These are phyloP conservation scores for Sebastiscus albofasciatus DNA, from an alignment of 2,797 vertebrate species.

Conservation along the genomic window DNA sequence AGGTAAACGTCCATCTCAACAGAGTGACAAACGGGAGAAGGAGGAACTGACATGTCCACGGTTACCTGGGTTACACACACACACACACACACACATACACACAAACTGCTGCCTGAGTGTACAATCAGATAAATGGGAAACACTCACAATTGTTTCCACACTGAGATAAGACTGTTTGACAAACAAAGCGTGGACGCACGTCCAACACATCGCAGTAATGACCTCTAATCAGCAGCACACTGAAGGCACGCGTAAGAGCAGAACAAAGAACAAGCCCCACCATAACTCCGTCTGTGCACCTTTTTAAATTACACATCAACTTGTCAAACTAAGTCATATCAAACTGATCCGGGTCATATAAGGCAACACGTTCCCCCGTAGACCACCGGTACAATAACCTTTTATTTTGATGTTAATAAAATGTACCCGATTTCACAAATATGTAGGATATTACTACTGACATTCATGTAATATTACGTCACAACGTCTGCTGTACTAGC, in stretches of 20 bases:
- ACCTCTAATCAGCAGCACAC: conserved; percentile 15
- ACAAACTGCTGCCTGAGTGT: not conserved
- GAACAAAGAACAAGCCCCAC: not conserved
- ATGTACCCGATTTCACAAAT: too few relatives aligned
- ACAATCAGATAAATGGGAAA: not conserved
- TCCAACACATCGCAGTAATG: not conserved
- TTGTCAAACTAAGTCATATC: not conserved
- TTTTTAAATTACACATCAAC: not conserved
- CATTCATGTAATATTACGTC: too few relatives aligned
- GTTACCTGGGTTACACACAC: conserved; percentile 69
- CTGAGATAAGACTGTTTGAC: conserved; percentile 22
- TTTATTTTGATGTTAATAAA: too few relatives aligned
- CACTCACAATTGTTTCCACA: not conserved
- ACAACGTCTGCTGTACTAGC: too few relatives aligned
- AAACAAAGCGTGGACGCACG: not conserved
- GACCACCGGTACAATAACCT: too few relatives aligned
- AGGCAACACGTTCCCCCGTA: not conserved
- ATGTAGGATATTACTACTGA: too few relatives aligned
- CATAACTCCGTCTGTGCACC: not conserved
- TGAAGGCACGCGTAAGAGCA: not conserved
- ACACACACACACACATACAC: not conserved
- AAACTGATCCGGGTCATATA: not conserved
- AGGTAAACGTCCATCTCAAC: conserved; percentile 84
- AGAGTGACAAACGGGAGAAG: conserved; percentile 73
- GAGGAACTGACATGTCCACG: conserved; percentile 72